Conservation (phyloP, 2,797 vertebrate species). For the Catamblyrhynchus diadema region DNA sequence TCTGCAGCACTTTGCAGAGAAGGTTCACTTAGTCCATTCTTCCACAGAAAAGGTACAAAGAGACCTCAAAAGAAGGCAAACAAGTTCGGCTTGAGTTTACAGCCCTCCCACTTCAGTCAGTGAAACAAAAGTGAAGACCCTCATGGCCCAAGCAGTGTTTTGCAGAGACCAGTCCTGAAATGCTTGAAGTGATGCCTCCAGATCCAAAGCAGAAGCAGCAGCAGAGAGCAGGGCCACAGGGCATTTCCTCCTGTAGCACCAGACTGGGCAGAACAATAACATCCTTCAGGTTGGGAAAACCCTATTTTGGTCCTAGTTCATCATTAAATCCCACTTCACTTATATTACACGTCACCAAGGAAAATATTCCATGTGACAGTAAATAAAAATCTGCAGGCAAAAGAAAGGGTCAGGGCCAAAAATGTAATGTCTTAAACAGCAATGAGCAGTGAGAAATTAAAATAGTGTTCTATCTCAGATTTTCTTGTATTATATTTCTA, state of each 20-base stretch:
- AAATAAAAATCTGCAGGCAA: background rate
- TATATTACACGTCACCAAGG: background rate
- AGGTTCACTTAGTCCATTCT: background rate
- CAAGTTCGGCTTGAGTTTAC: background rate
- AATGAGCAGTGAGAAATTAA: background rate
- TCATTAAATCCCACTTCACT: background rate
- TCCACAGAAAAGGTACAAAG: background rate
- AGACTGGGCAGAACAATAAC: background rate
- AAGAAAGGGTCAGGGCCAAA: rapidly evolving
- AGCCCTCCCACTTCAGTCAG: background rate
- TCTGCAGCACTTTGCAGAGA: background rate
- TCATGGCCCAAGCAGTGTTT: background rate
- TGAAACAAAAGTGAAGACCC: background rate
- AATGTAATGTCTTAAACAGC: background rate
- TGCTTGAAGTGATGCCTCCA: background rate
- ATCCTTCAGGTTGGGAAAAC: background rate
- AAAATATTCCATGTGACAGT: background rate
- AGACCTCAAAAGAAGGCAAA: background rate
- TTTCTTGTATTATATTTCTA: background rate
- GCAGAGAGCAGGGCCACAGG: background rate
- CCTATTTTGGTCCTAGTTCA: background rate
- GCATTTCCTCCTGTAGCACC: background rate
- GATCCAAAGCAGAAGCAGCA: background rate
- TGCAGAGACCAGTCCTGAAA: background rate
- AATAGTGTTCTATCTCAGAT: background rate